These are phyloP conservation scores for Halcyon senegalensis DNA, from an alignment of 2,113 vertebrate genomes.

Conservation along the genomic window DNA sequence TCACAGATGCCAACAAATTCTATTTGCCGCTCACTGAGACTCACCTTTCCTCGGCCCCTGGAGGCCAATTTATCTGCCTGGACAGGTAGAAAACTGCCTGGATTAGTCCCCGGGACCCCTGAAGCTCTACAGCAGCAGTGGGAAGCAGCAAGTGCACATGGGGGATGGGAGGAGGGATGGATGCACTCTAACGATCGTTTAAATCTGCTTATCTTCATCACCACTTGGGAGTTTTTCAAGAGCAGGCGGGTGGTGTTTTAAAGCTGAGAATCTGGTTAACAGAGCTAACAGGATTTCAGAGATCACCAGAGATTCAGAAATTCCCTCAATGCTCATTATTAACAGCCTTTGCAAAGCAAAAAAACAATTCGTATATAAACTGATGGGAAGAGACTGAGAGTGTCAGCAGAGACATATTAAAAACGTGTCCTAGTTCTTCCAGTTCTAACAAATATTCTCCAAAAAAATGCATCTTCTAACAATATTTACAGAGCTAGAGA, in stretches of 20 bases:
- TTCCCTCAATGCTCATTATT: not conserved
- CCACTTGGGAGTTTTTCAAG: not conserved
- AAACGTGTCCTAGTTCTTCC: not conserved
- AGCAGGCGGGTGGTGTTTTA: not conserved
- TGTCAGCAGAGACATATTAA: not conserved
- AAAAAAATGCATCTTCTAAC: not conserved
- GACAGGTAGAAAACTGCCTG: not conserved
- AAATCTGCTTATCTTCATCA: conserved; percentile 59
- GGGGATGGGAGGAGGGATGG: not conserved
- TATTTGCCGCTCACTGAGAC: not conserved
- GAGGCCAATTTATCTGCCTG: not conserved
- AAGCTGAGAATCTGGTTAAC: conserved; percentile 50
- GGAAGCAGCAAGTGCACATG: not conserved
- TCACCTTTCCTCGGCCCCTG: not conserved
- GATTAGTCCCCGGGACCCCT: not conserved
- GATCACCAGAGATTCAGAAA: conserved; percentile 44
- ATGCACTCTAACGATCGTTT: not conserved
- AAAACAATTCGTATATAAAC: not conserved
- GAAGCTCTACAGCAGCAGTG: not conserved
- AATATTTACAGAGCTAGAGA: not conserved
- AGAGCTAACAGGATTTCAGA: conserved; percentile 59
- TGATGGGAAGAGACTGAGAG: not conserved
- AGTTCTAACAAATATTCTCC: not conserved
- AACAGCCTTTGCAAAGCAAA: not conserved
- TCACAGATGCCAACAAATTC: not conserved